These are phyloP conservation scores for Drosophila acutilabella DNA, from an alignment of 2,888 invertebrate species.

Conservation along the genomic window DNA sequence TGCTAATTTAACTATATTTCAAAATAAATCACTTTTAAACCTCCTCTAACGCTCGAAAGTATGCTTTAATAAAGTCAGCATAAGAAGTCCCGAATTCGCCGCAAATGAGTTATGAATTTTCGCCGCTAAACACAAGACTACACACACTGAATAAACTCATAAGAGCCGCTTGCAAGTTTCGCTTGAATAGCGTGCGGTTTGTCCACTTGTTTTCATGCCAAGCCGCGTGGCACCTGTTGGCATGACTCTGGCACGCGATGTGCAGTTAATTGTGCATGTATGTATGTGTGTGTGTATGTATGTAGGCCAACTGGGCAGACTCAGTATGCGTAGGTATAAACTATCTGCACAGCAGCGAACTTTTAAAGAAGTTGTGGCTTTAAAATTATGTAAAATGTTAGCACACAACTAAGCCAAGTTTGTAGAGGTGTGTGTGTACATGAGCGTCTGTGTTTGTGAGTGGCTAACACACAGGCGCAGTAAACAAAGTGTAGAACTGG, in stretches of 20 bases:
- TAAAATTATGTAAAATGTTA: slow-evolving; percentile 43
- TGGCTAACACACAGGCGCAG: slow-evolving; percentile 35
- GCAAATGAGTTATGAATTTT: not conserved
- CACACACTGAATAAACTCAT: too few relatives aligned
- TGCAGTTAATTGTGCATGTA: slow-evolving; percentile 38
- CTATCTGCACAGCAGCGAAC: slow-evolving; percentile 17
- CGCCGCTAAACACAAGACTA: not conserved
- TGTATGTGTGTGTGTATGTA: slow-evolving; percentile 8
- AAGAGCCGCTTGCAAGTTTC: slow-evolving; percentile 29
- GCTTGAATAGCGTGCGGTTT: slow-evolving; percentile 42
- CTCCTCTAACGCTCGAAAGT: slow-evolving; percentile 20
- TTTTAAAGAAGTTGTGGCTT: slow-evolving; percentile 24
- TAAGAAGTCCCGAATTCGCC: slow-evolving; percentile 46
- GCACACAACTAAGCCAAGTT: not conserved
- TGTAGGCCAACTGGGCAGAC: slow-evolving; percentile 26
- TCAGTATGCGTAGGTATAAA: not conserved
- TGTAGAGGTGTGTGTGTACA: not conserved
- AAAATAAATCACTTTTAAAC: not conserved
- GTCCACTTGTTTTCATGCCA: slow-evolving; percentile 45
- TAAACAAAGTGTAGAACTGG: slow-evolving; percentile 3
- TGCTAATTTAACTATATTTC: not conserved
- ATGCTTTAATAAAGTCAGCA: slow-evolving; percentile 5
- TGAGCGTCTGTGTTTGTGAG: slow-evolving; percentile 5
- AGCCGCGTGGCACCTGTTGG: slow-evolving; percentile 74
- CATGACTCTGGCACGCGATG: slow-evolving; percentile 67